Evolutionary conservation across 2,113 vertebrate species (phyloP), one percentile per base, ranked within the genome.

Genomic region (Petrocephalus zakoni): DNA sequence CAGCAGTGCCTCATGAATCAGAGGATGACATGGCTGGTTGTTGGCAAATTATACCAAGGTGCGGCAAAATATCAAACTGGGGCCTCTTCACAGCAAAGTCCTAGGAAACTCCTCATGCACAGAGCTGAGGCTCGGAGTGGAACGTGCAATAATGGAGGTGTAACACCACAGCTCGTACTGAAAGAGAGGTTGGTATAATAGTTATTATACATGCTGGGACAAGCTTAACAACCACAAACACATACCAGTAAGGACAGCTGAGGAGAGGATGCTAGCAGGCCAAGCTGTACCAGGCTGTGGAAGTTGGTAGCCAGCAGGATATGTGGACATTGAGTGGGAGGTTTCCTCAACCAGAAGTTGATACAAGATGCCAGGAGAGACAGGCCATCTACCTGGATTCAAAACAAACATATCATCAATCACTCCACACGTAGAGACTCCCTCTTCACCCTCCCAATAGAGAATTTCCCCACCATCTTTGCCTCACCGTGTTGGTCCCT

Each of bases 251-350:
- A 96, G 51, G 97, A 96, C 42, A 99, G 93, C 91, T 97, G 94
- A 29, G 93, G 93, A 6, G 94, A 97, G 82, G 94, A 93, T n/a
- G 98, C 97, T 17, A 99, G 94, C 83, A 99, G 95, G 58, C 94
- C 95, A 78, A 98, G 94, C 91, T 98, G 96, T 90, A 98, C 92
- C 88, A 99, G 94, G 90, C 97, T 98, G 93, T 99, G 96, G 91
- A 99, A 99, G 93, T 99, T 98, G 85, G 98, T 99, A 49, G 98
- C 96, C 91, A 99, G 78, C 58, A 99, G 96, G 88, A 99, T 88
- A 10, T 98, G 96, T 0, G 98, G 98, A 90, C 97, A 97, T 19
- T 88, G 93, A 10, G 90, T 91, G 0, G 93, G 94, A 87, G 95
- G 93, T 75, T 91, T 95, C 68, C 64, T 91, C 88, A 99, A 93